These are phyloP conservation scores for Phainopepla nitens DNA, from an alignment of 2,113 vertebrate species.

Conservation along the genomic window DNA sequence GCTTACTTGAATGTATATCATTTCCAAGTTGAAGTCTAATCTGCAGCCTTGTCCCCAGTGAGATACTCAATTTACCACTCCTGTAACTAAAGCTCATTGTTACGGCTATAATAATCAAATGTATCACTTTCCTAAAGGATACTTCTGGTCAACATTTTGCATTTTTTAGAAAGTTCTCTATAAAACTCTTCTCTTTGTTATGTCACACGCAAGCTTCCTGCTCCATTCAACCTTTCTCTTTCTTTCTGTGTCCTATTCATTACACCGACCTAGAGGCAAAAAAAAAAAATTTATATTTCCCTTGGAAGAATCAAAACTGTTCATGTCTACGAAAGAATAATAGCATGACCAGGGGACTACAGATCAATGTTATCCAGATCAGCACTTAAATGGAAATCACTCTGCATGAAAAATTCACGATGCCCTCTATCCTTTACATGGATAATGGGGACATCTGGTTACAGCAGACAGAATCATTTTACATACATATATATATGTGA, in stretches of 20 bases:
- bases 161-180: neutral
- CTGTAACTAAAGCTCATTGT: slow-evolving; percentile 60
- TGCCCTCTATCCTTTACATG: slow-evolving; percentile 43
- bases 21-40: slow-evolving; percentile 50
- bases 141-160: slow-evolving; percentile 9
- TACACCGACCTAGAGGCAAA: neutral
- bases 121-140: slow-evolving; percentile 56
- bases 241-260: neutral
- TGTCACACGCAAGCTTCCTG: neutral
- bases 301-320: neutral
- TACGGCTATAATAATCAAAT: slow-evolving; percentile 33
- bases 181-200: slow-evolving; percentile 15
- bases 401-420: slow-evolving; percentile 61
- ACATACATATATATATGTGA: neutral
- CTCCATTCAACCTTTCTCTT: neutral
- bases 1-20: slow-evolving; percentile 5
- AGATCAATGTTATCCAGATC: slow-evolving; percentile 60
- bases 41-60: slow-evolving; percentile 21
- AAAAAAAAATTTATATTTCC: neutral
- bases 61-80: slow-evolving; percentile 35
- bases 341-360: neutral
- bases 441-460: slow-evolving; percentile 54
- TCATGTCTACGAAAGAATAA: neutral
- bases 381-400: slow-evolving; percentile 58
- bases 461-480: slow-evolving; percentile 42